phyloP scores from a whole-genome alignment of 1,140 invertebrate genomes.

The Meloidogyne floridensis region DNA sequence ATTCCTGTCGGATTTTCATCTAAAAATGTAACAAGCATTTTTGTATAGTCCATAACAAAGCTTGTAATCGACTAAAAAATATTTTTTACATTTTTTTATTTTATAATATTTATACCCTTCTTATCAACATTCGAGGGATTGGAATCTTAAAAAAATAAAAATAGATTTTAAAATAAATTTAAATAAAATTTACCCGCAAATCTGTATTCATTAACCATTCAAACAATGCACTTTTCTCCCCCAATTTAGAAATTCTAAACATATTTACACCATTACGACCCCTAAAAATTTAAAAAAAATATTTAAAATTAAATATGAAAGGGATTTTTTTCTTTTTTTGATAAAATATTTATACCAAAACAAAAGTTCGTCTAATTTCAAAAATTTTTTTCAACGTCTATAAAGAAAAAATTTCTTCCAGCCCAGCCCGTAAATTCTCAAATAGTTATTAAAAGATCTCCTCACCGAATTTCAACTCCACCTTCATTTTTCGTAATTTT shows the following conservation, averaged over 20 bases:
- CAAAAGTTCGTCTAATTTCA: no score
- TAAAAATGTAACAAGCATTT: conserved; percentile 19
- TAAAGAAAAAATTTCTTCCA: no score
- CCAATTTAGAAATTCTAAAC: conserved; percentile 33
- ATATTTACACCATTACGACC: conserved; percentile 39
- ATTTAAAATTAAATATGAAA: background rate
- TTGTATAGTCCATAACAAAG: conserved; percentile 19
- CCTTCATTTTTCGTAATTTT: background rate
- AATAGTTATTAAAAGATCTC: background rate
- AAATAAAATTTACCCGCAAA: conserved; percentile 2
- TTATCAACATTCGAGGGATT: conserved; percentile 25
- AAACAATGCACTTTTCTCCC: conserved; percentile 14
- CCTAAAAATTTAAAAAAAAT: conserved; percentile 31
- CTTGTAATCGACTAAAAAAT: conserved; percentile 16
- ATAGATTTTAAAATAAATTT: background rate
- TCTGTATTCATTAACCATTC: conserved; percentile 44
- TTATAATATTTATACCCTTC: conserved; percentile 20
- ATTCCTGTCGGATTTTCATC: conserved; percentile 24
- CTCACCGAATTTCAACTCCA: conserved; percentile 22
- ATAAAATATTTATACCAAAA: no score
- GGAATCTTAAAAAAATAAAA: conserved; percentile 10
- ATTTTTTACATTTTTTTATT: background rate
- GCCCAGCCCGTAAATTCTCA: no score
- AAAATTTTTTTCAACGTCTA: no score
- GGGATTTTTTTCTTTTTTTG: no score